Evolutionary conservation across 2,888 invertebrate genomes (phyloP), one percentile per base, ranked within the genome.

Genomic region (Cancer borealis): DNA sequence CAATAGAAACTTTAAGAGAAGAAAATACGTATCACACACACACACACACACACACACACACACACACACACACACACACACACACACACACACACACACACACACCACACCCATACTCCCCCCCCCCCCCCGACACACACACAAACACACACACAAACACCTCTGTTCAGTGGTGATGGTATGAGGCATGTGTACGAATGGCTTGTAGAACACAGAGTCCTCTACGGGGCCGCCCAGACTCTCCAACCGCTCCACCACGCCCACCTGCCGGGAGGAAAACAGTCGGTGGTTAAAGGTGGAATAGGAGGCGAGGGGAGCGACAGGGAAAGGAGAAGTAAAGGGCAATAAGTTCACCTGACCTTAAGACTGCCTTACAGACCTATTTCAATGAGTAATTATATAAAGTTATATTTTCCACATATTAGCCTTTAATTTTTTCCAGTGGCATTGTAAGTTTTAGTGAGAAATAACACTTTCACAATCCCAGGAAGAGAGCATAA

Each of bases 121-220:
- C n/a, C 30, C 5, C 79, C 26, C 26, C 5, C 14, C 84, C 39
- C 30, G 0, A 30, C 30, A 84, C 84, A 39, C 5, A 30, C 30
- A 84, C 17, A 93, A 10, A 14, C 84, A 47, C 66, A 3, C 21
- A 95, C 95, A 14, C 84, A 47, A 49, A 3, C 21, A 95, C 95
- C 93, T 93, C 88, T 95, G 96, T 54, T 92, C 95, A 0, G 92
- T 84, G 21, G 95, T 92, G 39, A 95, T 92, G 73, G 94, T 93
- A 17, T 46, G 49, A 12, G 96, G 96, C 39, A 94, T 95, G 54
- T 91, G 92, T 12, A 95, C 73, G 92, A 96, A 96, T 8, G 96
- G 96, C 46, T 93, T 95, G 94, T 95, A 96, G 94, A 96, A 96
- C 30, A 92, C 92, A 17, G 96, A 95, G 30, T 96, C 92, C 84